Conservation (phyloP, 2,888 invertebrate genomes). For the Entomobrya multifasciata region DNA sequence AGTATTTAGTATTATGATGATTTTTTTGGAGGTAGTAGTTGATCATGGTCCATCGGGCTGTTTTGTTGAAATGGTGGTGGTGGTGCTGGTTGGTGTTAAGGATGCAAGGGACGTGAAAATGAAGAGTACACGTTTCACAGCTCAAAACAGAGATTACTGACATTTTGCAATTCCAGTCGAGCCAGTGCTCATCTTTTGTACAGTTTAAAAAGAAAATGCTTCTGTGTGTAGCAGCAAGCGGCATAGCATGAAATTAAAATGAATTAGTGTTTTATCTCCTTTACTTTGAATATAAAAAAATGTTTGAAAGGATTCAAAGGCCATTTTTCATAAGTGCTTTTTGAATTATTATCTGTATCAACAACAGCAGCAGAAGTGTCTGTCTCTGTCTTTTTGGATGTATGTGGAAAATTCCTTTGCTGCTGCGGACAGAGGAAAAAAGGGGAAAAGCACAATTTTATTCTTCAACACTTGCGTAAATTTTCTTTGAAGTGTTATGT, state of each 20-base stretch:
- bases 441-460: constrained; percentile 48
- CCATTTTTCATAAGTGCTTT: constrained; percentile 59
- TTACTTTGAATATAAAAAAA: background rate
- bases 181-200: background rate
- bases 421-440: background rate
- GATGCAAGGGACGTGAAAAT: background rate
- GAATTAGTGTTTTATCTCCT: background rate
- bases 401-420: constrained; percentile 6
- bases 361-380: background rate
- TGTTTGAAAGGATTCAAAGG: constrained; percentile 40
- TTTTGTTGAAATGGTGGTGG: background rate
- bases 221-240: background rate
- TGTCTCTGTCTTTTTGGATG: constrained; percentile 5
- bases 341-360: constrained; percentile 43
- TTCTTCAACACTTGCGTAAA: constrained; percentile 65
- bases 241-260: background rate
- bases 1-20: background rate
- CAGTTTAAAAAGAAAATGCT: background rate
- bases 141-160: background rate
- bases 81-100: background rate
- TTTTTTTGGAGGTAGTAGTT: background rate
- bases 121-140: background rate
- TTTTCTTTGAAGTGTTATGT: constrained; percentile 35
- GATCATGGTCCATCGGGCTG: constrained; percentile 19
- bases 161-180: background rate